Percentiles rank a stretch among this genome's conserved stretches.
These are phyloP conservation scores for Aphis gossypii DNA, from an alignment of 1,140 invertebrate genomes.

Conservation along the genomic window DNA sequence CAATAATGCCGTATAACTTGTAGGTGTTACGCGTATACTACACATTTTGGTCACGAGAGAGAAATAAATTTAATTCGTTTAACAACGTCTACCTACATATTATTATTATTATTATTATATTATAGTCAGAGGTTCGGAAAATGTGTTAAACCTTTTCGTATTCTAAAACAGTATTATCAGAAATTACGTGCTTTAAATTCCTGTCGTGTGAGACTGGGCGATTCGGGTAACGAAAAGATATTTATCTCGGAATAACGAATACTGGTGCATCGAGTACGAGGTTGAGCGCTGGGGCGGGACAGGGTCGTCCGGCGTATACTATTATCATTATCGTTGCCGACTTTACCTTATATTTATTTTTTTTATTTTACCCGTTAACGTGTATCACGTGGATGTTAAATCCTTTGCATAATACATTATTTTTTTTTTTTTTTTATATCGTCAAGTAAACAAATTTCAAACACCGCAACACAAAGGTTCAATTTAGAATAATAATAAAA, in stretches of 20 bases:
- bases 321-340: conserved; percentile 11
- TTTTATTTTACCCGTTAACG: not conserved
- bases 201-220: no score
- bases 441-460: not conserved
- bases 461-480: not conserved
- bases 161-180: conserved; percentile 38
- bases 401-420: not conserved
- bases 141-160: conserved; percentile 33
- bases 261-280: not conserved
- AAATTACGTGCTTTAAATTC: conserved; percentile 40
- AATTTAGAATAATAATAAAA: not conserved
- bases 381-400: not conserved
- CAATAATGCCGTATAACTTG: not conserved
- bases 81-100: not conserved
- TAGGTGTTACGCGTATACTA: not conserved
- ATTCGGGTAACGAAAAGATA: conserved; percentile 12
- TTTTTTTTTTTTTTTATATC: not conserved
- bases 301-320: not conserved
- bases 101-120: conserved; percentile 7
- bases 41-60: not conserved
- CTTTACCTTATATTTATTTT: conserved; percentile 14
- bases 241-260: conserved; percentile 27
- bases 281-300: not conserved
- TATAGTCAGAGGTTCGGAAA: not conserved
- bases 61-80: not conserved